Conservation (phyloP, 2,888 invertebrate genomes). For the Mystacides longicornis region DNA sequence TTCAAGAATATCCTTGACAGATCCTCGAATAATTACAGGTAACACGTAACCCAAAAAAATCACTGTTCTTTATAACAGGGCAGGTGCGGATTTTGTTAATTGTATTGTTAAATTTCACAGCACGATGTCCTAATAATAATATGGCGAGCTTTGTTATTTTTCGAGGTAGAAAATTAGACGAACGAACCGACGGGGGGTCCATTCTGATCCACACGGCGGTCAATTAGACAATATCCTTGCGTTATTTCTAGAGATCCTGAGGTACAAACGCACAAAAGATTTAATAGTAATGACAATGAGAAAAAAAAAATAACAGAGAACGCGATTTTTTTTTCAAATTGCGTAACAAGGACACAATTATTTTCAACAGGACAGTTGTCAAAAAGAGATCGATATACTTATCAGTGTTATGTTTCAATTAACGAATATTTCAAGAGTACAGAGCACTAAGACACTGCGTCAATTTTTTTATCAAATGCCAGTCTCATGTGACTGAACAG, state of each 20-base stretch:
- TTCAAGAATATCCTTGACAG: too few relatives aligned
- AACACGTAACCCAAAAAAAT: too few relatives aligned
- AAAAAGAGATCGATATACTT: neutral
- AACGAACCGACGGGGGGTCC: neutral
- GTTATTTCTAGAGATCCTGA: neutral
- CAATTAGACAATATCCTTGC: neutral
- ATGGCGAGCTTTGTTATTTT: neutral
- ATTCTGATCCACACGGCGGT: neutral
- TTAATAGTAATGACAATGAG: neutral
- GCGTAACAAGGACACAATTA: neutral
- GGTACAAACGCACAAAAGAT: neutral
- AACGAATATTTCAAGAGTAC: too few relatives aligned
- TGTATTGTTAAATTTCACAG: conserved; percentile 1
- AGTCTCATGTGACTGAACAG: too few relatives aligned
- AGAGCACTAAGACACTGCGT: too few relatives aligned
- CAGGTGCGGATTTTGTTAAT: conserved; percentile 1
- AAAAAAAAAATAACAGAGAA: too few relatives aligned
- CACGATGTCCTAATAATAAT: neutral
- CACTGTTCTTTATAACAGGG: neutral
- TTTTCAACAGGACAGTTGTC: neutral
- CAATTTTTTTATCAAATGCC: too few relatives aligned
- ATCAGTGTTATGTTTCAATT: neutral
- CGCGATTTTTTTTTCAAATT: too few relatives aligned
- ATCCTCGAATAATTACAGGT: too few relatives aligned
- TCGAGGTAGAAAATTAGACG: conserved; percentile 1